Conservation (phyloP, 1,140 invertebrate genomes). For the Scaptodrosophila lebanonensis region DNA sequence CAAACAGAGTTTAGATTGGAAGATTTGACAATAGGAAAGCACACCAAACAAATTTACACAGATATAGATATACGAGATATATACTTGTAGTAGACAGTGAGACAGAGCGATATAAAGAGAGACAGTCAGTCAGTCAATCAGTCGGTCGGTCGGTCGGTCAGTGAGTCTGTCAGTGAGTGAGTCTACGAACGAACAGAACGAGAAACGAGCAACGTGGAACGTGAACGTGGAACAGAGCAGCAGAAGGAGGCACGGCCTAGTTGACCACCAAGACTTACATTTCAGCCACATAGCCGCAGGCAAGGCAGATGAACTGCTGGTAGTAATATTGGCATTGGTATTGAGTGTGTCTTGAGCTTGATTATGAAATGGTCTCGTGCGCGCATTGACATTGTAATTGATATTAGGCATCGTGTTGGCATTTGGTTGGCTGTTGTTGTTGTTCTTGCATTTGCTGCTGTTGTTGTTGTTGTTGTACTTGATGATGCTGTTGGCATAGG, state of each 20-base stretch:
- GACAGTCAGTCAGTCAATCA: too few relatives aligned
- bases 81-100: not conserved
- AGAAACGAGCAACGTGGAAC: not conserved
- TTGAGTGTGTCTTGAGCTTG: constrained; percentile 73
- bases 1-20: too few relatives aligned
- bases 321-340: constrained; percentile 49
- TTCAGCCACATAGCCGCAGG: constrained; percentile 70
- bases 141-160: too few relatives aligned
- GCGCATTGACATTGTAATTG: constrained; percentile 65
- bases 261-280: constrained; percentile 75
- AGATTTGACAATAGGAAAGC: too few relatives aligned
- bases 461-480: constrained; percentile 2
- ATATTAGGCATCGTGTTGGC: constrained; percentile 56
- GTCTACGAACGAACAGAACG: not conserved
- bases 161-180: constrained; percentile 2
- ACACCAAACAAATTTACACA: too few relatives aligned
- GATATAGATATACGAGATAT: too few relatives aligned
- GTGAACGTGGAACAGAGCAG: constrained; percentile 2
- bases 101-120: constrained; percentile 23
- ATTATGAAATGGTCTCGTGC: constrained; percentile 70
- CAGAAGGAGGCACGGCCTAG: constrained; percentile 14
- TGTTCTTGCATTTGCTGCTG: constrained; percentile 33
- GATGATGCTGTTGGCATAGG: constrained; percentile 16
- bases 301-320: constrained; percentile 37
- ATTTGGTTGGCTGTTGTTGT: too few relatives aligned